These are phyloP conservation scores for Amblyjoppa fuscipennis DNA, from an alignment of 2,888 invertebrate genomes.

Conservation along the genomic window DNA sequence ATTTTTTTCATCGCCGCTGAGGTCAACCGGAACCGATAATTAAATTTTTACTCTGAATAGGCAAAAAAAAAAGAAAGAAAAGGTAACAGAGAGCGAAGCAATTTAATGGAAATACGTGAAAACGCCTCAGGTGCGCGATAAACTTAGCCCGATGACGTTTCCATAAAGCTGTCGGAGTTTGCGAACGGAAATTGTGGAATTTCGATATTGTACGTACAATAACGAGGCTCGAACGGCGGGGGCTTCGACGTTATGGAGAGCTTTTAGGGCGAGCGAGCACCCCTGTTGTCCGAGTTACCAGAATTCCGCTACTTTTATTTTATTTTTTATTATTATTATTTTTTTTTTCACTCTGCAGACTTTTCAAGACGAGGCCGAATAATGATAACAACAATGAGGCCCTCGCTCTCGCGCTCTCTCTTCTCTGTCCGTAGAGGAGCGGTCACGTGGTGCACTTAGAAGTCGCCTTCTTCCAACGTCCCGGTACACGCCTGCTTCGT, in stretches of 20 bases:
- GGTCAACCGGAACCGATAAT: conserved; percentile 58
- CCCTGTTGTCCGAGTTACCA: conserved; percentile 40
- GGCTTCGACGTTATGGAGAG: conserved; percentile 16
- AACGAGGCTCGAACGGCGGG: background rate
- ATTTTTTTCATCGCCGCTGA: background rate
- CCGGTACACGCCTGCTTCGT: conserved; percentile 10
- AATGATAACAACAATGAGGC: conserved; percentile 45
- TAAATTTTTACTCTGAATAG: conserved; percentile 46
- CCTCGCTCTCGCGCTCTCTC: conserved; percentile 28
- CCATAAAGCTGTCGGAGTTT: too few relatives aligned
- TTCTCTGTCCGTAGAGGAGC: conserved; percentile 3
- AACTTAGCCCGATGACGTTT: too few relatives aligned
- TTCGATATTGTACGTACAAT: too few relatives aligned
- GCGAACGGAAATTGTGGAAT: too few relatives aligned
- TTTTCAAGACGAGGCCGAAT: conserved; percentile 45
- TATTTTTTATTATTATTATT: background rate
- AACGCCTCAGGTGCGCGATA: background rate
- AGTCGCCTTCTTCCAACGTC: conserved; percentile 35
- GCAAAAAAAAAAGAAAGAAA: background rate
- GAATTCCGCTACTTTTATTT: background rate
- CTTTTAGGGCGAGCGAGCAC: conserved; percentile 21
- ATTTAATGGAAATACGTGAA: background rate
- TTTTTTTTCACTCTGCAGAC: conserved; percentile 13
- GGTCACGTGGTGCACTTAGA: conserved; percentile 50
- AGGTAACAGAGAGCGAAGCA: background rate